Evolutionary conservation across 1,140 invertebrate species (phyloP), one percentile per base, ranked within the genome.

Genomic region (Amphibalanus amphitrite): DNA sequence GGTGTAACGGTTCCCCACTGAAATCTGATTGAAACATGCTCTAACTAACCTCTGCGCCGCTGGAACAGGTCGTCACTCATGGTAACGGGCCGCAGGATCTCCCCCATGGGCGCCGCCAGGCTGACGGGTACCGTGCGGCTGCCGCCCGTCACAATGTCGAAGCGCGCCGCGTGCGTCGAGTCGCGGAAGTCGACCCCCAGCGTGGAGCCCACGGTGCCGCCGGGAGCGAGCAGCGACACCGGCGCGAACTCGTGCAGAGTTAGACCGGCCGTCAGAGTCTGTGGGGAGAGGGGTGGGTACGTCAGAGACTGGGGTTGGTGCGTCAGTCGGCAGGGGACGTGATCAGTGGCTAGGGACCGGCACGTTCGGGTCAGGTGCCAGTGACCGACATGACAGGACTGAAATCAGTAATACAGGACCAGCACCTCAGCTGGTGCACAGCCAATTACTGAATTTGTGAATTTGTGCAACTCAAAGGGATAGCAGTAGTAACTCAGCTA

Each of bases 101-200:
- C 96, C 0, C 95, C 94, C 67, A 97, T 86, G 10, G 89, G 87
- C 38, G 93, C 87, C 76, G 89, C 88, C 29, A 98, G 84, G 69
- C 81, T 86, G 59, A 95, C 83, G 28, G 81, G 80, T 47, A 79
- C 84, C 83, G 73, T 83, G 78, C 84, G 84, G 30, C 87, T 79
- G 71, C 82, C 85, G 47, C 23, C 10, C 74, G 87, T 87, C 25
- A 84, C 79, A 33, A 97, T 83, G 75, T 91, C 88, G 80, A 97
- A 90, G 67, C 86, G 85, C 8, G 91, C 88, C 0, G 90, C 86
- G 80, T 95, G 92, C 68, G 90, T 94, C 4, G 91, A 92, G 79
- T 98, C 95, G 75, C 93, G 94, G 79, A 94, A 98, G 82, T 98
- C 94, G 29, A 97, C 85, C 23, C 92, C 93, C 74, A 97, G 79